Conservation (phyloP, 2,797 vertebrate species). For the Otolemur crassicaudatus region DNA sequence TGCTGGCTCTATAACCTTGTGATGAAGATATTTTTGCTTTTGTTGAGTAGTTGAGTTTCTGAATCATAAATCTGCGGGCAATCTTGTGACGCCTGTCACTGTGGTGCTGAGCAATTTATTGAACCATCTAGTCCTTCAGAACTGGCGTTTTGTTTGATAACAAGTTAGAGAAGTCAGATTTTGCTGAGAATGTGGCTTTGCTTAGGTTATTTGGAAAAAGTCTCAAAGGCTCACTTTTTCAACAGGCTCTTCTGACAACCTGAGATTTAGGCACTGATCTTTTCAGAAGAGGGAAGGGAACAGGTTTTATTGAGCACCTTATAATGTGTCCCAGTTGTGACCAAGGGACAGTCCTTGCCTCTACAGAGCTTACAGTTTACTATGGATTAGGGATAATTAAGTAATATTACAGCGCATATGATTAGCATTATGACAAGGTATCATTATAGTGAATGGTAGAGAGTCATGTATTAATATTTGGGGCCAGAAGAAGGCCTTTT, state of each 20-base stretch:
- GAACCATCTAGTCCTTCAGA: slow-evolving; percentile 29
- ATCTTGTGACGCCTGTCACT: slow-evolving; percentile 56
- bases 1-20: background rate
- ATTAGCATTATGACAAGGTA: background rate
- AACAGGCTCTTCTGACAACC: background rate
- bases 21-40: slow-evolving; percentile 64
- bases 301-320: slow-evolving; percentile 1
- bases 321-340: background rate
- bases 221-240: background rate
- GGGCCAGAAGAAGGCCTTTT: background rate
- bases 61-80: slow-evolving; percentile 58
- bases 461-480: background rate
- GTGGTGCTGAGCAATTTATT: slow-evolving; percentile 41
- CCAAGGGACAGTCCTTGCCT: background rate
- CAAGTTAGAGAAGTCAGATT: slow-evolving; percentile 37
- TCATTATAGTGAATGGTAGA: background rate
- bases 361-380: background rate
- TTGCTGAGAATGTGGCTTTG: slow-evolving; percentile 51
- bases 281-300: slow-evolving; percentile 21
- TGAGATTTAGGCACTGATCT: background rate
- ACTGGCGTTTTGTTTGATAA: slow-evolving; percentile 56
- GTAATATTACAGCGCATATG: background rate
- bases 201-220: background rate
- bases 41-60: slow-evolving; percentile 59
- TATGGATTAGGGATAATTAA: background rate